phyloP scores from a whole-genome alignment of 2,888 invertebrate species.

The Aricia artaxerxes region DNA sequence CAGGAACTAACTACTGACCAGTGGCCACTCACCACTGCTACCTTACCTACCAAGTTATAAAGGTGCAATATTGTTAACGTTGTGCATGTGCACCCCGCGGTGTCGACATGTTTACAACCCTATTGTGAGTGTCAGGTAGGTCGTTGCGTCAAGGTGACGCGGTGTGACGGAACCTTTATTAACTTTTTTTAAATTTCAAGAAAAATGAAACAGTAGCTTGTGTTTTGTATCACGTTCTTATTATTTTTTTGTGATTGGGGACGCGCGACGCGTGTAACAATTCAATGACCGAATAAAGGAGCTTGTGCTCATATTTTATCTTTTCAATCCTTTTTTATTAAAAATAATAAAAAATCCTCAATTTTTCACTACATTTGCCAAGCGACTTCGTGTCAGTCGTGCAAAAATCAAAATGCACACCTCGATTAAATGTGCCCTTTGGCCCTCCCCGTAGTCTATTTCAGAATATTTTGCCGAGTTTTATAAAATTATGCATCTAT shows the following conservation, averaged over 20 bases:
- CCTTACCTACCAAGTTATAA: not conserved
- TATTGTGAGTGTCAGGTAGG: not conserved
- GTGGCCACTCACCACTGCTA: not conserved
- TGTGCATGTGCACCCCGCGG: not conserved
- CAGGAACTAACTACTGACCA: too few species aligned
- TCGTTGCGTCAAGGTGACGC: constrained; percentile 14
- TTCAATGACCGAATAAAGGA: not conserved
- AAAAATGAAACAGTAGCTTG: not conserved
- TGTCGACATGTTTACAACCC: not conserved
- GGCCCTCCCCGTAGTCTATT: too few species aligned
- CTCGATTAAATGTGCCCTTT: too few species aligned
- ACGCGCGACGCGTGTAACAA: not conserved
- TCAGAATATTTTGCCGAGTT: too few species aligned
- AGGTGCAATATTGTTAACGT: not conserved
- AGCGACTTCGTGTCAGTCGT: too few species aligned
- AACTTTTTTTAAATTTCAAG: not conserved
- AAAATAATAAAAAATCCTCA: not conserved
- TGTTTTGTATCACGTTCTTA: not conserved
- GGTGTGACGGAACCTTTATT: constrained; percentile 10
- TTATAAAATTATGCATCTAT: too few species aligned
- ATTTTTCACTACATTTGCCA: not conserved
- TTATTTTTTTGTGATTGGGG: not conserved
- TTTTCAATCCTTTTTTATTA: not conserved
- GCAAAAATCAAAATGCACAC: too few species aligned
- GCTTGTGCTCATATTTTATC: not conserved